A percentile compares a stretch with the other conserved stretches of the same genome.
Evolutionary conservation across 2,797 vertebrate genomes (phyloP).

Genomic region (Schizothorax lantsangensis): DNA sequence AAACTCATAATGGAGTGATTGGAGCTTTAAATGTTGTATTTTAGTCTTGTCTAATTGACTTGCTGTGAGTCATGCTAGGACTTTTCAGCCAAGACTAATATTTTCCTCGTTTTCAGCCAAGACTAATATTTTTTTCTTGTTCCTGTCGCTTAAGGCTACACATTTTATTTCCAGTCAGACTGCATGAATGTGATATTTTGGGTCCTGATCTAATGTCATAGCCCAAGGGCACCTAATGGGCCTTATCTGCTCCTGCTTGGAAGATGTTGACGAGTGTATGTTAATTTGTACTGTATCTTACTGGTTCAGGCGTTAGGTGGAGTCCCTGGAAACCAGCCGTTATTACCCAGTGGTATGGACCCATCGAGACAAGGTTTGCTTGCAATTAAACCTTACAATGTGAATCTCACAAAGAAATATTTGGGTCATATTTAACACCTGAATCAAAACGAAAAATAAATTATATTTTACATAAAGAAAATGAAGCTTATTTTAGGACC

Average conservation of each 20-base stretch:
- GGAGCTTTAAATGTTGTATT: not conserved
- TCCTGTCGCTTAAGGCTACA: conserved; percentile 18
- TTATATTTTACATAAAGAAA: not conserved
- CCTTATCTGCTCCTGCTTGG: conserved; percentile 22
- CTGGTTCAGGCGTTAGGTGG: conserved; percentile 81
- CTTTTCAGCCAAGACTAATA: conserved; percentile 26
- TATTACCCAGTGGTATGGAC: conserved; percentile 95
- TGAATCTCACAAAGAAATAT: conserved; percentile 58
- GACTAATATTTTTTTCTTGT: conserved; percentile 7
- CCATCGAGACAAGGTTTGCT: conserved; percentile 89
- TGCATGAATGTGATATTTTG: conserved; percentile 13
- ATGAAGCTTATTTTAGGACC: not conserved
- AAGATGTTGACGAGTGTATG: conserved; percentile 46
- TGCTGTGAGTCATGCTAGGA: conserved; percentile 3
- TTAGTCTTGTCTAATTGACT: conserved; percentile 15
- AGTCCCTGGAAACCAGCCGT: conserved; percentile 91
- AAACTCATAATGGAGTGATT: not conserved
- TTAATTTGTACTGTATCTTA: conserved; percentile 34
- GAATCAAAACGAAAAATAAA: not conserved
- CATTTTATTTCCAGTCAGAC: conserved; percentile 11
- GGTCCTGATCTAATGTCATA: conserved; percentile 12
- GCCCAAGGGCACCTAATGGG: conserved; percentile 33
- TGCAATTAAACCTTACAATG: conserved; percentile 64
- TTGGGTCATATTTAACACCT: not conserved
- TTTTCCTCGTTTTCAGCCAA: conserved; percentile 4